A percentile compares a stretch with the other conserved stretches of the same genome.
phyloP scores from a whole-genome alignment of 2,797 vertebrate species.

The Aselliscus stoliczkanus region DNA sequence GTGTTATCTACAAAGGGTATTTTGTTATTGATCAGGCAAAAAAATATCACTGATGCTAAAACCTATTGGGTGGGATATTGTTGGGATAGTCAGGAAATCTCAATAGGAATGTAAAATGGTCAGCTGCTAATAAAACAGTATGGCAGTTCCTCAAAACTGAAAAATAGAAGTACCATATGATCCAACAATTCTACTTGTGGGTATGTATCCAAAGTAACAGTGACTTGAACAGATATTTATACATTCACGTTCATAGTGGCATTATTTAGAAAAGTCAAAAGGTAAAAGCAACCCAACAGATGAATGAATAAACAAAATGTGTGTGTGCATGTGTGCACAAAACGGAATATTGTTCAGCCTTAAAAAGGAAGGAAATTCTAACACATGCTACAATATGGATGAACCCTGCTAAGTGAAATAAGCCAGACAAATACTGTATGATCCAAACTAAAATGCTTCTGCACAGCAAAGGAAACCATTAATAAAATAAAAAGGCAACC shows the following conservation, averaged over 20 bases:
- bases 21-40: neutral
- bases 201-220: neutral
- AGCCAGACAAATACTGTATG: too few species aligned
- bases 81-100: neutral
- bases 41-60: slow-evolving; percentile 13
- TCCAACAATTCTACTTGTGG: neutral
- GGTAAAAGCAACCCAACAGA: neutral
- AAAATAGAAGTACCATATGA: neutral
- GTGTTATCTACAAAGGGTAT: neutral
- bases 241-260: neutral
- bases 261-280: neutral
- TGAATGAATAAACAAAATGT: neutral
- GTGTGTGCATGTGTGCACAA: neutral
- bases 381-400: neutral
- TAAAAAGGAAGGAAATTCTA: neutral
- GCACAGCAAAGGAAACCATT: neutral
- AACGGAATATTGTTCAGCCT: neutral
- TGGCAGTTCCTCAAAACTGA: neutral
- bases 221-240: neutral
- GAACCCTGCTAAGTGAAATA: neutral
- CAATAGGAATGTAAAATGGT: neutral
- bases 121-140: neutral
- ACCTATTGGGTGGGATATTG: neutral
- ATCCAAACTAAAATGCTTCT: neutral
- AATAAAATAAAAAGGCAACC: neutral